Percentiles rank a stretch among this genome's conserved stretches.
Conservation (phyloP, 2,113 vertebrate genomes). For the Ginglymostoma cirratum region DNA sequence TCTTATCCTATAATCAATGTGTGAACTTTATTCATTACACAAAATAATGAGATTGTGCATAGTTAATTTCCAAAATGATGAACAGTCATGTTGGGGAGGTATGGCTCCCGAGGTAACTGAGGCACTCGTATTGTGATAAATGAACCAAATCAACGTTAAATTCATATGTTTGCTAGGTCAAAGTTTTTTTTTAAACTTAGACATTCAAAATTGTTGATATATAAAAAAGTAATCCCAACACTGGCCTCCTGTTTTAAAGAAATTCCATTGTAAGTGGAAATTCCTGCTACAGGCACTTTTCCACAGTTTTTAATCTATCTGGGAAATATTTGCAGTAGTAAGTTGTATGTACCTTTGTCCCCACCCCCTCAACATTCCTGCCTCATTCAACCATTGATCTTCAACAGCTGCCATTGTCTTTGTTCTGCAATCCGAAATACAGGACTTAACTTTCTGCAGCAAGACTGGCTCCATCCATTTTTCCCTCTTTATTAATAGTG, state of each 20-base stretch:
- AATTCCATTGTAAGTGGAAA: background rate
- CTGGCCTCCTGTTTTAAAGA: background rate
- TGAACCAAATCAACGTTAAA: background rate
- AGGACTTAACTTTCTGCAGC: background rate
- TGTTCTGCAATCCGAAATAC: background rate
- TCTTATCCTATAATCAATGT: background rate
- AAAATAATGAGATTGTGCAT: background rate
- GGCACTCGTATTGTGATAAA: background rate
- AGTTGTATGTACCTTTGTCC: background rate
- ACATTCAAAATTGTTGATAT: background rate
- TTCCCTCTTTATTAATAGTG: background rate
- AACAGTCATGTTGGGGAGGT: background rate
- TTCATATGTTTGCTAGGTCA: background rate
- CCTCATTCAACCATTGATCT: background rate
- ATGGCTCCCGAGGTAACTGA: background rate
- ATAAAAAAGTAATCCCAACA: background rate
- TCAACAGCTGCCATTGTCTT: background rate
- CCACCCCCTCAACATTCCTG: background rate
- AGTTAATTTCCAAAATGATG: too few species aligned
- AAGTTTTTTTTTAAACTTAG: background rate
- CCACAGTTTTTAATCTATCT: slow-evolving; percentile 3
- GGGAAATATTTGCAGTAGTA: background rate
- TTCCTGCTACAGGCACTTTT: background rate
- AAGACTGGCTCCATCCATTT: background rate
- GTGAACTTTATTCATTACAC: background rate